phyloP scores from a whole-genome alignment of 1,140 invertebrate species.

The Proales similis region DNA sequence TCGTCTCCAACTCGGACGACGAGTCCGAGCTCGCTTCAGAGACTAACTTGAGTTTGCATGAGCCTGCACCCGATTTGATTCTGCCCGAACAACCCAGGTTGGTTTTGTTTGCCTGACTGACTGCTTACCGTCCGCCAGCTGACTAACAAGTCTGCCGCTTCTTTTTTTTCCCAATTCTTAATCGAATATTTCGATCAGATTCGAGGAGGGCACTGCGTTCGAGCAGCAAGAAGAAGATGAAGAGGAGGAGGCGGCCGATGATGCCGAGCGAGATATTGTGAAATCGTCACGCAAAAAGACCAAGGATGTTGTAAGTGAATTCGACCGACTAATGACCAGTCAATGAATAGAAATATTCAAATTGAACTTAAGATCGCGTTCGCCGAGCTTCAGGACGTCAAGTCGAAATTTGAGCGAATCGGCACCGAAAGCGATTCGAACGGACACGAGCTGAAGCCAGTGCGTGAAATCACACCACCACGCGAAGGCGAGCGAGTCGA shows the following conservation, averaged over 20 bases:
- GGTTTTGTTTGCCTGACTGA: no score
- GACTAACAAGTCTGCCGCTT: no score
- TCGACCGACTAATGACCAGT: not conserved
- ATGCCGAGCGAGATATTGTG: no score
- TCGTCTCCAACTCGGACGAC: no score
- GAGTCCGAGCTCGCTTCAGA: no score
- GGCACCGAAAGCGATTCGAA: not conserved
- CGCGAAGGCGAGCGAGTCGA: conserved; percentile 29
- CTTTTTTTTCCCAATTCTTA: no score
- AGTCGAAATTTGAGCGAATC: conserved; percentile 28
- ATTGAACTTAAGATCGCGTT: conserved; percentile 25
- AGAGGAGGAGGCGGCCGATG: not conserved
- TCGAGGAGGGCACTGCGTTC: conserved; percentile 29
- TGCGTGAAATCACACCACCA: conserved; percentile 18
- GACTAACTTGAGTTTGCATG: no score
- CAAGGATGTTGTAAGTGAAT: conserved; percentile 33
- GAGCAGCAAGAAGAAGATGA: not conserved
- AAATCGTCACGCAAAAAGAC: conserved; percentile 15
- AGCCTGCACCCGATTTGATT: no score
- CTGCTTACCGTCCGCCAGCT: no score
- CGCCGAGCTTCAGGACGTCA: conserved; percentile 23
- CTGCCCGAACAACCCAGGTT: no score
- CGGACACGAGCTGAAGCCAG: conserved; percentile 1
- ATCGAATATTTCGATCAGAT: no score
- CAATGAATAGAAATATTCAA: not conserved